A percentile compares a stretch with the other conserved stretches of the same genome.
Conservation (phyloP, 2,888 invertebrate genomes). For the Endomychus coccineus region DNA sequence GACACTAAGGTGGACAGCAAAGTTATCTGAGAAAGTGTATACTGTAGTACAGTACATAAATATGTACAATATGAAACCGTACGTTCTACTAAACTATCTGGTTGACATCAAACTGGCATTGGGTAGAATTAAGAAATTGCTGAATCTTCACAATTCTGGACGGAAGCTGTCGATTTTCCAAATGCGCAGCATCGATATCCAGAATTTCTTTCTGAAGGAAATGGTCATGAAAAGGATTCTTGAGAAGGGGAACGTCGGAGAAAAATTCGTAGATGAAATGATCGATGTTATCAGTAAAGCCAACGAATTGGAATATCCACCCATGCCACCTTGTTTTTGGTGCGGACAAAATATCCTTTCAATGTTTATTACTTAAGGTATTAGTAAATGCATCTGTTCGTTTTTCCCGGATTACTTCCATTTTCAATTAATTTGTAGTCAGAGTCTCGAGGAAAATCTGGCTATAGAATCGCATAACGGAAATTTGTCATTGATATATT, state of each 20-base stretch:
- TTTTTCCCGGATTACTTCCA: too few relatives aligned
- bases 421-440: too few relatives aligned
- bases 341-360: conserved; percentile 40
- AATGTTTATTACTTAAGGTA: too few relatives aligned
- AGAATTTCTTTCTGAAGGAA: conserved; percentile 36
- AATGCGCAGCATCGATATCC: conserved; percentile 33
- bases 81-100: conserved; percentile 32
- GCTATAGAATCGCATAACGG: too few relatives aligned
- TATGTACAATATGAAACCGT: conserved; percentile 33
- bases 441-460: too few relatives aligned
- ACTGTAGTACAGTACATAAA: conserved; percentile 26
- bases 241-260: conserved; percentile 33
- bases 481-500: too few relatives aligned
- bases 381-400: too few relatives aligned
- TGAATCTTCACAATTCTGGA: conserved; percentile 25
- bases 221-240: conserved; percentile 31
- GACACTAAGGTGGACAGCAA: conserved; percentile 32
- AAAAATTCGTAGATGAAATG: conserved; percentile 32
- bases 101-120: conserved; percentile 34
- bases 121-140: conserved; percentile 29
- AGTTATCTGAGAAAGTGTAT: conserved; percentile 34
- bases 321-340: conserved; percentile 32
- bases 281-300: conserved; percentile 30
- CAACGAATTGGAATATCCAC: conserved; percentile 33
- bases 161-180: conserved; percentile 29